These are phyloP conservation scores for Hirudo medicinalis DNA, from an alignment of 1,140 invertebrate species.

Conservation along the genomic window DNA sequence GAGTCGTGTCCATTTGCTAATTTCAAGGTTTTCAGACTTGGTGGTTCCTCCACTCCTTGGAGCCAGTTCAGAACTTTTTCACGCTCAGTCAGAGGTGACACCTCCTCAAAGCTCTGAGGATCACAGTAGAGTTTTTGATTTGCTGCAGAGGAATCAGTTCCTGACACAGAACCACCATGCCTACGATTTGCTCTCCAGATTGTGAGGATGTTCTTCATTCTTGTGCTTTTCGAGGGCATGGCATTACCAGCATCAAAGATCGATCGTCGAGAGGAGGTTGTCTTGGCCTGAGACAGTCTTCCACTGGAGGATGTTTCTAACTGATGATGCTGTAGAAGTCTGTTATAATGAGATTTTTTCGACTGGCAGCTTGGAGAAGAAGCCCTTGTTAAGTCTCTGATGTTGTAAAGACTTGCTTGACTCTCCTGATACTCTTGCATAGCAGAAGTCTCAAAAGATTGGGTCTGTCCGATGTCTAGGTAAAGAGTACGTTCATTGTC, in stretches of 20 bases:
- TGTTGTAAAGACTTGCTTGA: constrained; percentile 6
- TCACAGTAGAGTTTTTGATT: neutral
- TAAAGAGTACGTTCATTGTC: neutral
- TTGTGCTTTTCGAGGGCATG: constrained; percentile 7
- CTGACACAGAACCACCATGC: neutral
- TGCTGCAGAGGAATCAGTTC: neutral
- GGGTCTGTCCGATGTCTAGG: neutral
- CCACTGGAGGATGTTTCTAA: neutral
- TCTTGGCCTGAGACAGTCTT: constrained; percentile 1
- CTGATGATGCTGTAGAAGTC: neutral
- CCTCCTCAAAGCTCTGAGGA: constrained; percentile 16
- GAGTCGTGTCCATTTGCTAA: too few species aligned
- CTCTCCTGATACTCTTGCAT: neutral
- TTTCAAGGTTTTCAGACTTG: neutral
- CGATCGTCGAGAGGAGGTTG: neutral
- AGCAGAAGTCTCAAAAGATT: neutral
- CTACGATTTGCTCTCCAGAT: constrained; percentile 11
- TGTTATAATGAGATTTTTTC: neutral
- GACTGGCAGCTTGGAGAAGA: constrained; percentile 5
- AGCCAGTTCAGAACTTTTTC: constrained; percentile 15
- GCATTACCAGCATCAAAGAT: neutral
- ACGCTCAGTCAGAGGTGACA: constrained; percentile 13
- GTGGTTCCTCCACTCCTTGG: constrained; percentile 13
- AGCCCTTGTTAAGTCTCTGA: constrained; percentile 4
- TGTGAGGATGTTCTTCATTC: constrained; percentile 15